Evolutionary conservation across 2,888 invertebrate species (phyloP).

Genomic region (Augiades crinisus): DNA sequence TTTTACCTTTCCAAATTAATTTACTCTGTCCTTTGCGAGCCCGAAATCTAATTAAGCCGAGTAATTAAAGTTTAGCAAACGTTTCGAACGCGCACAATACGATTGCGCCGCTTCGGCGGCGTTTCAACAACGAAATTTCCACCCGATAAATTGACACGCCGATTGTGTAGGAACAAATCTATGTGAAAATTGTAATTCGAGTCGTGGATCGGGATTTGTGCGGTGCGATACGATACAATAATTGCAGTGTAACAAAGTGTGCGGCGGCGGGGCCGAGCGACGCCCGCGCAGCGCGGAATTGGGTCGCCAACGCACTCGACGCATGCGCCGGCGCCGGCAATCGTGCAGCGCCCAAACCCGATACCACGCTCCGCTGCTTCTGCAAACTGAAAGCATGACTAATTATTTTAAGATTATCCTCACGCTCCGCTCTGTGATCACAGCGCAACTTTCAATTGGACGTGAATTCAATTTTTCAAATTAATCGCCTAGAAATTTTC

Average conservation of each 20-base stretch:
- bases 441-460: slow-evolving; percentile 15
- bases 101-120: not conserved
- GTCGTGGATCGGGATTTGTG: slow-evolving; percentile 5
- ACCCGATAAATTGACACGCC: slow-evolving; percentile 1
- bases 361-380: slow-evolving; percentile 18
- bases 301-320: slow-evolving; percentile 50
- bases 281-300: slow-evolving; percentile 47
- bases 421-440: slow-evolving; percentile 13
- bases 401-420: slow-evolving; percentile 36
- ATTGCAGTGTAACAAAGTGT: slow-evolving; percentile 12
- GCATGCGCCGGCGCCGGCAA: slow-evolving; percentile 62
- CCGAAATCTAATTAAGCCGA: not conserved
- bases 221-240: slow-evolving; percentile 7
- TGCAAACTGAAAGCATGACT: slow-evolving; percentile 37
- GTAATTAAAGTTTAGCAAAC: not conserved
- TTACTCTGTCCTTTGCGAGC: slow-evolving; percentile 13
- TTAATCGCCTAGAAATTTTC: not conserved
- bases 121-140: not conserved
- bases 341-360: slow-evolving; percentile 41
- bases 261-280: slow-evolving; percentile 29
- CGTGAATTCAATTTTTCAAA: slow-evolving; percentile 5
- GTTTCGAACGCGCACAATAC: not conserved
- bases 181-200: not conserved
- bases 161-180: not conserved
- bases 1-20: slow-evolving; percentile 24